Percentiles rank a stretch among this genome's conserved stretches.
These are phyloP conservation scores for Arnoldichthys spilopterus DNA, from an alignment of 2,797 vertebrate genomes.

Conservation along the genomic window DNA sequence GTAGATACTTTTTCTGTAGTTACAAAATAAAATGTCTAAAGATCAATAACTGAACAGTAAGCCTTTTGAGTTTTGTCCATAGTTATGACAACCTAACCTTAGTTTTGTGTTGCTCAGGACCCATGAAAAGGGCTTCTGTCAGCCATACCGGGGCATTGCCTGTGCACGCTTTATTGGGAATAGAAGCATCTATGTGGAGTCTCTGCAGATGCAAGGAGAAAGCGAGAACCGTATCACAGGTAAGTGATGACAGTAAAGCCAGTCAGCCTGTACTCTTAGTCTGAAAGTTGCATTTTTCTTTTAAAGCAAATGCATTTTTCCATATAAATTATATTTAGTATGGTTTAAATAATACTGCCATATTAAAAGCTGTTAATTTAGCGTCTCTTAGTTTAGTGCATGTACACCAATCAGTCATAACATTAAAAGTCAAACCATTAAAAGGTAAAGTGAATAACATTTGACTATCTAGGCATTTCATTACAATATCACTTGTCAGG, in stretches of 20 bases:
- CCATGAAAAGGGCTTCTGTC: conserved; percentile 93
- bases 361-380: conserved; percentile 15
- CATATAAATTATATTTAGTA: neutral
- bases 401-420: no score
- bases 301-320: neutral
- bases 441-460: no score
- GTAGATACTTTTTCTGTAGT: neutral
- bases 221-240: conserved; percentile 97
- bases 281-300: neutral
- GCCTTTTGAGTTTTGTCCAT: no score
- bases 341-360: neutral
- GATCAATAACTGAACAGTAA: neutral
- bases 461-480: no score
- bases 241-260: conserved; percentile 60
- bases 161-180: conserved; percentile 97
- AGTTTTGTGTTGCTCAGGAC: conserved; percentile 69
- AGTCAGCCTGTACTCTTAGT: neutral
- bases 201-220: conserved; percentile 97
- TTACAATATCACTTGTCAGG: no score
- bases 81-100: neutral
- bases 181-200: conserved; percentile 96
- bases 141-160: conserved; percentile 94
- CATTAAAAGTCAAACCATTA: no score
- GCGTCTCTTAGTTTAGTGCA: neutral
- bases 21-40: neutral